These are phyloP conservation scores for Chaunax sp. DNA, from an alignment of 2,797 vertebrate species.

Conservation along the genomic window DNA sequence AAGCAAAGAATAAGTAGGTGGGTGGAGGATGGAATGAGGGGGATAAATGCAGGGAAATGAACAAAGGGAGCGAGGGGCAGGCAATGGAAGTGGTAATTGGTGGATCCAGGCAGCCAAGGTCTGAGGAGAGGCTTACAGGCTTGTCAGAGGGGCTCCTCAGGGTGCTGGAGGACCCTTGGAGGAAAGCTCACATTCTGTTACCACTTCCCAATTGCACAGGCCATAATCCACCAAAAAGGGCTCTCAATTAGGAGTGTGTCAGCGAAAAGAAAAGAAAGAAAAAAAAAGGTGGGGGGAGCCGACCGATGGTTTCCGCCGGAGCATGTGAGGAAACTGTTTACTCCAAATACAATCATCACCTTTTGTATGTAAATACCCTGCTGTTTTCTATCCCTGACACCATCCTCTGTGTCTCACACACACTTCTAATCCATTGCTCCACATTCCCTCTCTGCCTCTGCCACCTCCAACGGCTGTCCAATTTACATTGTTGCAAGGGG, in stretches of 20 bases:
- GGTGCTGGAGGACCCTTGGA: slow-evolving; percentile 28
- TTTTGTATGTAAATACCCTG: slow-evolving; percentile 60
- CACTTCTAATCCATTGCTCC: slow-evolving; percentile 23
- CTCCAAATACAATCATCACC: slow-evolving; percentile 20
- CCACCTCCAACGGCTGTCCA: slow-evolving; percentile 66
- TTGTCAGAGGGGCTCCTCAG: slow-evolving; percentile 41
- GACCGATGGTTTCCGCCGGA: background rate
- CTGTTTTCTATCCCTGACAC: slow-evolving; percentile 43
- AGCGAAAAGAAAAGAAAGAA: background rate
- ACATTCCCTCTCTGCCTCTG: slow-evolving; percentile 32
- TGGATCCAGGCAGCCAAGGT: slow-evolving; percentile 37
- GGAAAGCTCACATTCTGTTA: slow-evolving; percentile 37
- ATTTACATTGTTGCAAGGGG: slow-evolving; percentile 66
- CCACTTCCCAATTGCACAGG: slow-evolving; percentile 18
- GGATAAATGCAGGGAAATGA: slow-evolving; percentile 33
- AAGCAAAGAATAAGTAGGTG: background rate
- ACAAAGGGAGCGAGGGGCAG: slow-evolving; percentile 18
- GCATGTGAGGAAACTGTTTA: slow-evolving; percentile 24
- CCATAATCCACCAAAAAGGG: slow-evolving; percentile 31
- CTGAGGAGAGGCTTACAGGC: slow-evolving; percentile 43
- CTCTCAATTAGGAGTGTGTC: slow-evolving; percentile 50
- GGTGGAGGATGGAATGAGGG: slow-evolving; percentile 7
- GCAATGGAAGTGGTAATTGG: slow-evolving; percentile 45
- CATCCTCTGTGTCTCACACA: slow-evolving; percentile 16
- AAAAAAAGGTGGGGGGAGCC: slow-evolving; percentile 12